Base-by-base conservation (phyloP, 2,888 invertebrate genomes). In the Axea sp. region DNA sequence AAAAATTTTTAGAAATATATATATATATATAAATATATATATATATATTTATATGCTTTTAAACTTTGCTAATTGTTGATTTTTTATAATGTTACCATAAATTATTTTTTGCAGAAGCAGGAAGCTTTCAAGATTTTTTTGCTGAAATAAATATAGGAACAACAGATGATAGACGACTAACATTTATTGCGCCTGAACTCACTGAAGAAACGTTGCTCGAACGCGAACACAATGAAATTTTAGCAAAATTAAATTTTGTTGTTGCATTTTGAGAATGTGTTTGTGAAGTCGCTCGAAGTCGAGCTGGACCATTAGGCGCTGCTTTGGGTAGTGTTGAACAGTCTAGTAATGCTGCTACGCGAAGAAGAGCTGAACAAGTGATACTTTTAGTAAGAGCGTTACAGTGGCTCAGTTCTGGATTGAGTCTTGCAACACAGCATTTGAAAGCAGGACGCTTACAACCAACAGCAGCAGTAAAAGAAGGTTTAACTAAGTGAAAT, bases 191-290 rank as follows among this genome's bases (percentile, higher is more conserved):
- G 9, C 98, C 97, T 7, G 97, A 97, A 87, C 90, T 99, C 81
- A 95, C 96, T 55, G 97, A 97, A 88, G 98, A 99, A 89, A 98
- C 98, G 8, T 91, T 98, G 41, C 92, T 98, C 83, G 97, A 97
- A 93, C 94, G 95, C 85, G 97, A 97, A 89, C 98, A 98, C 89
- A 97, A 97, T 89, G 97, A 97, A 88, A 97, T 96, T 37, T 91
- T 99, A 88, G 97, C 97, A 11, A 99, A 99, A 89, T 90, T 99
- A 79, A 96, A 98, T 90, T 99, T 99, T 89, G 97, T 99, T 76
- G 90, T 97, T 82, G 97, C 98, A 75, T 90, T 99, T 76, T 97
- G 97, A 77, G 98, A 97, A 87, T 97, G 98, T 86, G 94, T 99
- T 67, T 91, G 97, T 76, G 97, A 98, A 89, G 90, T 96, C 64